These are phyloP conservation scores for Hecatera dysodea DNA, from an alignment of 2,888 invertebrate species.

Conservation along the genomic window DNA sequence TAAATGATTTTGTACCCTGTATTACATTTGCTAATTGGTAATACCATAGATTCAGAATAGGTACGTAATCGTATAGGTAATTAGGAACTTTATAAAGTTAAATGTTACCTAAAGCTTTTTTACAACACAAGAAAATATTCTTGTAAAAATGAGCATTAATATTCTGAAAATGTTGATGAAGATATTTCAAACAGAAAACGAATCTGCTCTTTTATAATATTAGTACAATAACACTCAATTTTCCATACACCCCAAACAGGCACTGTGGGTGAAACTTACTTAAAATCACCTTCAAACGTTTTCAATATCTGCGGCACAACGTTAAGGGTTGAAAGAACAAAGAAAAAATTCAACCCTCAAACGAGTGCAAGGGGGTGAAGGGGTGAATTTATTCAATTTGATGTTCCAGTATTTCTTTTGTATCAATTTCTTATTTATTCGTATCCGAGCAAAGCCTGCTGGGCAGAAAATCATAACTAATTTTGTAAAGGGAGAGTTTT, in stretches of 20 bases:
- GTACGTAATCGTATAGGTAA: no score
- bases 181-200: conserved; percentile 5
- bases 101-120: not conserved
- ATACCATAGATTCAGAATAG: no score
- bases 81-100: no score
- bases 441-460: conserved; percentile 41
- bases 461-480: conserved; percentile 58
- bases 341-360: conserved; percentile 53
- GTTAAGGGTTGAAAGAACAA: conserved; percentile 62
- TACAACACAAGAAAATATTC: not conserved
- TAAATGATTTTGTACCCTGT: no score
- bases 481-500: conserved; percentile 37
- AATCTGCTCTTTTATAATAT: conserved; percentile 19
- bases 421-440: conserved; percentile 59
- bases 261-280: conserved; percentile 45
- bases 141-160: not conserved
- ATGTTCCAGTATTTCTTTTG: conserved; percentile 62
- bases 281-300: conserved; percentile 61
- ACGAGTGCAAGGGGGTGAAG: conserved; percentile 46
- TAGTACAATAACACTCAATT: conserved; percentile 41
- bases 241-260: conserved; percentile 4
- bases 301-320: conserved; percentile 48
- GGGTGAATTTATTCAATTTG: conserved; percentile 64
- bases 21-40: no score
- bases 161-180: not conserved